Percentiles rank a stretch among this genome's conserved stretches.
Conservation (phyloP, 2,888 invertebrate species). For the Drosophila testacea region DNA sequence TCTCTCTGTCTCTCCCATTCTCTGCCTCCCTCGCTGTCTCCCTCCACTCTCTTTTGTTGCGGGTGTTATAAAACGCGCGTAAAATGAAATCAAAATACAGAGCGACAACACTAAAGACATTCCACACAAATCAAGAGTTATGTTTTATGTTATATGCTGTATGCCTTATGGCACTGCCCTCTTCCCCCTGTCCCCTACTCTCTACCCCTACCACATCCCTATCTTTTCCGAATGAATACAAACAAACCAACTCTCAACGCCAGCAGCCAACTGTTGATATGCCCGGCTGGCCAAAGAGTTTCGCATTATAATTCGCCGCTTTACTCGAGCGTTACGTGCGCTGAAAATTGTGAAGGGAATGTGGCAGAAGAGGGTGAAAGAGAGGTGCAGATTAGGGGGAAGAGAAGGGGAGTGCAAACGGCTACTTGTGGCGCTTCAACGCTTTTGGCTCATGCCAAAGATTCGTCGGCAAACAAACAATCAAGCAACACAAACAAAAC, state of each 20-base stretch:
- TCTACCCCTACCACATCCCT: not conserved
- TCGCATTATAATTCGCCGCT: constrained; percentile 77
- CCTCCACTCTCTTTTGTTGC: constrained; percentile 1
- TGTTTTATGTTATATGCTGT: constrained; percentile 37
- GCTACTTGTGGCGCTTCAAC: constrained; percentile 73
- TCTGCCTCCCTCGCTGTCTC: too few relatives aligned
- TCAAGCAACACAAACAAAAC: constrained; percentile 6
- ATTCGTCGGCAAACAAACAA: constrained; percentile 27
- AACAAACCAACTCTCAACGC: constrained; percentile 30
- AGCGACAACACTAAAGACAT: constrained; percentile 28
- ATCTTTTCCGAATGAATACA: constrained; percentile 1
- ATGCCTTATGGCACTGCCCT: constrained; percentile 5
- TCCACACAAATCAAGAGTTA: constrained; percentile 54
- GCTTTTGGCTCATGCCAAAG: constrained; percentile 70
- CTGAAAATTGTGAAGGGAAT: not conserved
- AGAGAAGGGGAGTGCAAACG: constrained; percentile 24
- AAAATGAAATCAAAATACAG: constrained; percentile 19
- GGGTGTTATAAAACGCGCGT: constrained; percentile 58
- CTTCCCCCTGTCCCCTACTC: constrained; percentile 1
- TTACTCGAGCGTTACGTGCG: constrained; percentile 74
- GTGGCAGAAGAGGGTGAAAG: not conserved
- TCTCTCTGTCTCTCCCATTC: not conserved
- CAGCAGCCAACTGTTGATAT: constrained; percentile 78
- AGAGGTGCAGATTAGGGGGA: not conserved
- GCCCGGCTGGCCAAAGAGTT: constrained; percentile 77